Evolutionary conservation across 1,140 invertebrate species (phyloP), one percentile per base, ranked within the genome.

Genomic region (Uloborus diversus): DNA sequence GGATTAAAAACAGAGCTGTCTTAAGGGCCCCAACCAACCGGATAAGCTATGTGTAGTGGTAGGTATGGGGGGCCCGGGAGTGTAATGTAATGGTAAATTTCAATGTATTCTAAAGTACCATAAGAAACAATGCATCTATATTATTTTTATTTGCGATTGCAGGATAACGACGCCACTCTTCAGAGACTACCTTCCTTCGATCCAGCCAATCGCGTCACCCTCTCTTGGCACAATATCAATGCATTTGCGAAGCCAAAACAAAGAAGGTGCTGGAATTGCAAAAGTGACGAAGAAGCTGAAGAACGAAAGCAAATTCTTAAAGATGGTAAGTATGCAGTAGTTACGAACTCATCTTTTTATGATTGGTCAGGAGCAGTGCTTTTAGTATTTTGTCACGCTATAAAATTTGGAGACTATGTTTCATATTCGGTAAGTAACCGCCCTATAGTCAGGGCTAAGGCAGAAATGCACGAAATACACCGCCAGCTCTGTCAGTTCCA

Each of bases 161-260:
- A 59, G 69, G 56, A 35, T n/a, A 47, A 32, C 7, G 27, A 49
- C 9, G 2, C 9, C 35, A 1, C 1, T 1, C 17, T 47, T 1
- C 25, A 37, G 11, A 53, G 57, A 0, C 20, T 32, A 7, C 28
- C 56, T 11, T 73, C 69, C 1, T 73, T 73, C 13, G 56, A 73
- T 30, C 53, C 69, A 4, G 25, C 56, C 1, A 49, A 49, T 23
- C 27, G 56, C 35, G 62, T 75, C 1, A 71, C 75, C 2, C 27
- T 81, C 1, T 71, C 90, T 7, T 93, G 92, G 92, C 90, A 89
- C 32, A 90, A 91, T 76, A 86, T 93, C 59, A 92, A 92, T 84
- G 91, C 91, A 13, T 92, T 90, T 81, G 88, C 86, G 3, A 80
- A 75, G 59, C 69, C 62, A 17, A 17, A 81, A n/a, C n/a, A 32